Conservation (phyloP, 2,797 vertebrate genomes). For the Hyperoplus immaculatus region DNA sequence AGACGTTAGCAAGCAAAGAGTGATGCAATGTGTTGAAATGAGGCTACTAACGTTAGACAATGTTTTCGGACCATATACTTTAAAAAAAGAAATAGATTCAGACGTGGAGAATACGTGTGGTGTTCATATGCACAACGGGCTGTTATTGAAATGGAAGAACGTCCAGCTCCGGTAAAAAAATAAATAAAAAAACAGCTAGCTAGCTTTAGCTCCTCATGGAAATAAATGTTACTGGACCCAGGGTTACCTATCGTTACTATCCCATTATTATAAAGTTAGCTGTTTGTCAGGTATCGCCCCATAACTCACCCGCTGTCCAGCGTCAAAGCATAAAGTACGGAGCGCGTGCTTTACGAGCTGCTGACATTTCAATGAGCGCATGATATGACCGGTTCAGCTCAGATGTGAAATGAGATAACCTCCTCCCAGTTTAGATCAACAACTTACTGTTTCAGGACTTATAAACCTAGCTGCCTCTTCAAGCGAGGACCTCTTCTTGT, state of each 20-base stretch:
- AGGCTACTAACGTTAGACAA: fast-evolving
- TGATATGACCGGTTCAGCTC: slow-evolving; percentile 5
- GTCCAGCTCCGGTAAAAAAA: too few species aligned
- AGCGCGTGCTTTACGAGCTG: neutral
- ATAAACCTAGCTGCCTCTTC: slow-evolving; percentile 7
- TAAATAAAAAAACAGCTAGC: slow-evolving; percentile 10
- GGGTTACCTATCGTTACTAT: too few species aligned
- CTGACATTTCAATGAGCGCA: slow-evolving; percentile 18
- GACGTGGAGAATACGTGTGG: neutral
- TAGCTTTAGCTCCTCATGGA: slow-evolving; percentile 15
- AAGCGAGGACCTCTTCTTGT: neutral
- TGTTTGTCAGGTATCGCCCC: too few species aligned
- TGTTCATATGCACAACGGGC: neutral
- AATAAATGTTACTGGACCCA: neutral
- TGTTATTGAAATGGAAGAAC: too few species aligned
- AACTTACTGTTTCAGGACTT: slow-evolving; percentile 33
- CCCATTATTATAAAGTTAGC: neutral
- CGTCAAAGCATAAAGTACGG: neutral
- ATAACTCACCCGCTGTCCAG: slow-evolving; percentile 26
- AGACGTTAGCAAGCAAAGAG: too few species aligned
- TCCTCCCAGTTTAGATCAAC: neutral
- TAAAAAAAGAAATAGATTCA: neutral
- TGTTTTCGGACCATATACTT: too few species aligned
- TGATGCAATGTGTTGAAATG: neutral
- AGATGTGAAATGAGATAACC: neutral